A percentile compares a stretch with the other conserved stretches of the same genome.
Evolutionary conservation across 1,140 invertebrate species (phyloP).

Genomic region (Macrotrachela quadricornifera): DNA sequence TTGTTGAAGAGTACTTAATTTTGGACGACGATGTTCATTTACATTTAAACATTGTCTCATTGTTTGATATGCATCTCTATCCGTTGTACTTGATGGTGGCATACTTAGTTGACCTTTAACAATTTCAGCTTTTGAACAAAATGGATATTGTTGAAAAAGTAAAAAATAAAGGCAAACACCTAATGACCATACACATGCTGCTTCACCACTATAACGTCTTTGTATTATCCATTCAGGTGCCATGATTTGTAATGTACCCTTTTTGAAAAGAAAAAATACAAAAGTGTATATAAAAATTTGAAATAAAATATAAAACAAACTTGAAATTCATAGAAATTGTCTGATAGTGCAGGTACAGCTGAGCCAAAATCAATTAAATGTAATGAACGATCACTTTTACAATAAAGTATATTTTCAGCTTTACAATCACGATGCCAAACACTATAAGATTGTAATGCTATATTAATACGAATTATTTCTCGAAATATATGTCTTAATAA

Average conservation of each 20-base stretch:
- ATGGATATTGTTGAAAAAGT: too few species aligned
- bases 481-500: too few species aligned
- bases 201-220: constrained; percentile 38
- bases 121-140: too few species aligned
- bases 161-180: constrained; percentile 40
- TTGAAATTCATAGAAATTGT: constrained; percentile 44
- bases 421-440: constrained; percentile 44
- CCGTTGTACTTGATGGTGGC: too few species aligned
- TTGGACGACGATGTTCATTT: too few species aligned
- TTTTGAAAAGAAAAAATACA: constrained; percentile 13
- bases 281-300: too few species aligned
- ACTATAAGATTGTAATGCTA: constrained; percentile 9
- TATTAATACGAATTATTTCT: constrained; percentile 12
- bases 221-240: constrained; percentile 47
- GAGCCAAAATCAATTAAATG: constrained; percentile 48
- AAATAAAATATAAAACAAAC: constrained; percentile 21
- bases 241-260: constrained; percentile 37
- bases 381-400: constrained; percentile 34
- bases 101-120: too few species aligned
- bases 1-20: too few species aligned
- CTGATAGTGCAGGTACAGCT: constrained; percentile 39
- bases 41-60: too few species aligned
- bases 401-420: constrained; percentile 45
- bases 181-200: constrained; percentile 45
- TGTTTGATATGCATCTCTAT: too few species aligned